Conservation (phyloP, 2,888 invertebrate genomes). For the Synergus japonicus region DNA sequence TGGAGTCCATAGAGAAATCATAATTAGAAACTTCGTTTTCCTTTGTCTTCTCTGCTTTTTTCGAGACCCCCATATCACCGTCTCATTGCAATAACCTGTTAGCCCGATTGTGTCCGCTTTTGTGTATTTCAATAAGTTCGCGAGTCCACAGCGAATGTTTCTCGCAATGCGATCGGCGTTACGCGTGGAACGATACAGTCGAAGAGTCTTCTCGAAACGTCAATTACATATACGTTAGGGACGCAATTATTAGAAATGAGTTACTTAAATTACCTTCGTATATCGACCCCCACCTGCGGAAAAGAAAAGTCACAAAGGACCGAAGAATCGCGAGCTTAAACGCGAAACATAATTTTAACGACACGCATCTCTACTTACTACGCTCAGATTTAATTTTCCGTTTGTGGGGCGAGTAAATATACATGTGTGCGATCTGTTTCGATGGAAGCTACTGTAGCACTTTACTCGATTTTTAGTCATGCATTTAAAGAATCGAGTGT, state of each 20-base stretch:
- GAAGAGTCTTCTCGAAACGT: constrained; percentile 70
- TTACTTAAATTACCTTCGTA: constrained; percentile 55
- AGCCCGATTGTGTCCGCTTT: constrained; percentile 24
- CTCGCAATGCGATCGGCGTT: constrained; percentile 37
- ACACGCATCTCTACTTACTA: constrained; percentile 43
- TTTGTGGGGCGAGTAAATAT: constrained; percentile 4
- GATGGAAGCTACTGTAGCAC: constrained; percentile 44
- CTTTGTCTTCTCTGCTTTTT: constrained; percentile 22
- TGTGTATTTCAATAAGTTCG: constrained; percentile 41
- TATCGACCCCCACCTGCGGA: constrained; percentile 17
- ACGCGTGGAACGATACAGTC: constrained; percentile 40
- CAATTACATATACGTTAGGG: constrained; percentile 65
- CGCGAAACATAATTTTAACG: constrained; percentile 40
- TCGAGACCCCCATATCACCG: constrained; percentile 10
- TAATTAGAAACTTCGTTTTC: constrained; percentile 25
- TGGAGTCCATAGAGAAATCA: constrained; percentile 15
- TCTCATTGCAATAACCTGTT: constrained; percentile 28
- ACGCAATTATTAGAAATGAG: constrained; percentile 55
- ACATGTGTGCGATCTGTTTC: constrained; percentile 49
- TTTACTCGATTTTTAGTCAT: constrained; percentile 40
- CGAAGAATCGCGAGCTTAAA: constrained; percentile 30
- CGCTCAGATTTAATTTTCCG: constrained; percentile 30
- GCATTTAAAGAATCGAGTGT: constrained; percentile 42
- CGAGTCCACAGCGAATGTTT: constrained; percentile 43
- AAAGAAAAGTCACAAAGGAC: constrained; percentile 46